Conservation (phyloP, 2,888 invertebrate genomes). For the Gonocerus acuteangulatus region DNA sequence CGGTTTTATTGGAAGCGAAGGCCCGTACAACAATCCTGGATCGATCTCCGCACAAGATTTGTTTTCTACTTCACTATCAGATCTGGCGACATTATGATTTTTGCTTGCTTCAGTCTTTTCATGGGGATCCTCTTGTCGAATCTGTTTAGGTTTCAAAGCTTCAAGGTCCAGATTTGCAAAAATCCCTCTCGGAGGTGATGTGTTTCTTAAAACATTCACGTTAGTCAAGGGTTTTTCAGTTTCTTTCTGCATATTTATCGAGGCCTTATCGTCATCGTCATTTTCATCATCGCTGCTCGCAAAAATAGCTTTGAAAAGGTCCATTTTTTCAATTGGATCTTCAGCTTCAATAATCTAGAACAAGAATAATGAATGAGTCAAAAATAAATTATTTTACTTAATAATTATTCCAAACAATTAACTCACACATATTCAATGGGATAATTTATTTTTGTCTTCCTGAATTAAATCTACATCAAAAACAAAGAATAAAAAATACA, state of each 20-base stretch:
- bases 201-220: slow-evolving; percentile 54
- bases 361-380: not conserved
- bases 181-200: slow-evolving; percentile 63
- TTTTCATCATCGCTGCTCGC: slow-evolving; percentile 61
- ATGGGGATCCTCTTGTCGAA: not conserved
- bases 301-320: slow-evolving; percentile 85
- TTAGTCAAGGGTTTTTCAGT: slow-evolving; percentile 42
- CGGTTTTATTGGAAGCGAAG: slow-evolving; percentile 25
- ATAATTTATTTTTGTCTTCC: too few species aligned
- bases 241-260: slow-evolving; percentile 40
- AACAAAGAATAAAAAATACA: too few species aligned
- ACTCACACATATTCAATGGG: too few species aligned
- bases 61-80: not conserved
- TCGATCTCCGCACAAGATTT: not conserved
- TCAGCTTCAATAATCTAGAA: slow-evolving; percentile 12
- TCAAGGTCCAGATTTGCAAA: slow-evolving; percentile 60
- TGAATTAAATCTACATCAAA: too few species aligned
- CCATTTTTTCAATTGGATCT: slow-evolving; percentile 55
- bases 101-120: not conserved
- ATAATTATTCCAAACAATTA: not conserved
- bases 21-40: slow-evolving; percentile 27
- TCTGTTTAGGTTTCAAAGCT: slow-evolving; percentile 43
- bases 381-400: not conserved
- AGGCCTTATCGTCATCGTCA: slow-evolving; percentile 38
- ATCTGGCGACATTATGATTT: slow-evolving; percentile 22